Conservation (phyloP, 2,888 invertebrate species). For the Tetanocera ferruginea region DNA sequence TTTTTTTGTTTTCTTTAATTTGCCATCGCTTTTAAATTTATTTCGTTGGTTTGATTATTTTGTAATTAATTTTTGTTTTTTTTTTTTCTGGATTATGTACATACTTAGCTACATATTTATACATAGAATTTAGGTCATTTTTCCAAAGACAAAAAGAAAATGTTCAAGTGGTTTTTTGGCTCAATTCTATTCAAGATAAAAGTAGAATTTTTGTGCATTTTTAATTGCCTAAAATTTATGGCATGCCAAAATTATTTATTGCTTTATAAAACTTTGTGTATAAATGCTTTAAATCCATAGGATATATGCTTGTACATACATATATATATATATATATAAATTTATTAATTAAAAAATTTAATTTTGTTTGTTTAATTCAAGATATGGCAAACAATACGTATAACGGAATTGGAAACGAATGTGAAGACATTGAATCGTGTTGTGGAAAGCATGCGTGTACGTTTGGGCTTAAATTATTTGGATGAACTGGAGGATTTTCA, state of each 20-base stretch:
- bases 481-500: slow-evolving; percentile 67
- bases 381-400: slow-evolving; percentile 65
- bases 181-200: background rate
- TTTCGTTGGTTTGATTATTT: no score
- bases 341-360: no score
- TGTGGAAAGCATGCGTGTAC: slow-evolving; percentile 62
- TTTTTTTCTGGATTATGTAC: no score
- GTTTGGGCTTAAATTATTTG: slow-evolving; percentile 65
- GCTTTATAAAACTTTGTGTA: no score
- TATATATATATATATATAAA: no score
- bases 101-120: no score
- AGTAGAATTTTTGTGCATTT: background rate
- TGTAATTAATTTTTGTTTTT: no score
- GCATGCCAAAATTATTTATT: background rate
- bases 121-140: background rate
- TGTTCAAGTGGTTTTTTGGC: slow-evolving; percentile 1
- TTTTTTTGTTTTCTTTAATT: background rate
- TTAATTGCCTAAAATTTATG: background rate
- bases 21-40: background rate
- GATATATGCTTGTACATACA: no score
- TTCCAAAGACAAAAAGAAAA: background rate
- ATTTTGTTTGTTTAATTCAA: slow-evolving; percentile 46
- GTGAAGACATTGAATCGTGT: slow-evolving; percentile 59
- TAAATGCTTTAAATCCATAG: no score
- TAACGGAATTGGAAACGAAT: slow-evolving; percentile 61